phyloP scores from a whole-genome alignment of 2,888 invertebrate species.

The Megastigmus dorsalis region DNA sequence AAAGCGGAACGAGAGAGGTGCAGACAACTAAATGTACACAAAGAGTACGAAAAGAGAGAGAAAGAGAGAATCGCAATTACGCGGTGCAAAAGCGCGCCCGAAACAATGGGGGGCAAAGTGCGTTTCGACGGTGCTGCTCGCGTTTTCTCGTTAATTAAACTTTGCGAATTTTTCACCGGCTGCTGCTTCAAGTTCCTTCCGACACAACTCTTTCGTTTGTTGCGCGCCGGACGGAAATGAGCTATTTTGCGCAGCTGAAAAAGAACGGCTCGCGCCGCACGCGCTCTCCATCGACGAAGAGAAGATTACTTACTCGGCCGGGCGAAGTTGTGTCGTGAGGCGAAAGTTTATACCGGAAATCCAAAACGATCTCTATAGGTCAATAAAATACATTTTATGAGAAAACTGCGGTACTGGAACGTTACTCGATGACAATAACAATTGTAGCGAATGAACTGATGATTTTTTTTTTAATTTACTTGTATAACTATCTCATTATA shows the following conservation, averaged over 20 bases:
- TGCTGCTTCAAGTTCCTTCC: background rate
- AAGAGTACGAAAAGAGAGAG: background rate
- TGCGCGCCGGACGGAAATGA: constrained; percentile 11
- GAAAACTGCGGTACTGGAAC: no score
- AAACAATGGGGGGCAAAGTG: constrained; percentile 32
- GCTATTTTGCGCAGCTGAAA: background rate
- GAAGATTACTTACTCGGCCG: background rate
- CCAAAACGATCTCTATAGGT: no score
- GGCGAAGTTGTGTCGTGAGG: background rate
- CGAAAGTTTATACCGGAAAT: no score
- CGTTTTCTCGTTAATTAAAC: constrained; percentile 42
- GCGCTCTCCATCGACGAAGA: background rate
- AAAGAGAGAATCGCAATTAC: constrained; percentile 9
- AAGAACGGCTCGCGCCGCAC: background rate
- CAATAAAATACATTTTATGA: no score
- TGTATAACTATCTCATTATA: background rate
- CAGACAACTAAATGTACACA: constrained; percentile 3
- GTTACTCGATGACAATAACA: no score
- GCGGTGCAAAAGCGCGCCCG: background rate
- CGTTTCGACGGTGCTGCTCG: background rate
- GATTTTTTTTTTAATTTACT: background rate
- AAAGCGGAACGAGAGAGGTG: no score
- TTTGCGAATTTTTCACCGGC: background rate
- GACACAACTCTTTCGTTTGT: constrained; percentile 3
- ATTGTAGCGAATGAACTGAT: no score